Percentiles rank a stretch among this genome's conserved stretches.
Evolutionary conservation across 1,140 invertebrate genomes (phyloP).

Genomic region (Aradophagus sp.): DNA sequence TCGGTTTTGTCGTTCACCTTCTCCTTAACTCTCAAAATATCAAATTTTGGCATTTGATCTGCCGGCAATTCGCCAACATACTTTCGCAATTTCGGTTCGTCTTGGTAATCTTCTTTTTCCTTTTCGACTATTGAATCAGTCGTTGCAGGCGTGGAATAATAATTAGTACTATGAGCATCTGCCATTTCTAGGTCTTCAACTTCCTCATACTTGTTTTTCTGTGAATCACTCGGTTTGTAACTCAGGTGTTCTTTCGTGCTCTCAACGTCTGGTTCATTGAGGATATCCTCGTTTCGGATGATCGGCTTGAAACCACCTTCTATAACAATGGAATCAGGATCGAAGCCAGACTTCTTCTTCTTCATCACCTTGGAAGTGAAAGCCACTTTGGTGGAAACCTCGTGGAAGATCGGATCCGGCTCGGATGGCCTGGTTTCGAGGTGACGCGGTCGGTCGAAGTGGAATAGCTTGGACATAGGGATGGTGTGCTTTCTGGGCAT

Average conservation of each 20-base stretch:
- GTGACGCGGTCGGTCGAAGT: constrained; percentile 59
- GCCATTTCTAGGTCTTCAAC: no score
- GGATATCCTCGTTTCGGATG: constrained; percentile 77
- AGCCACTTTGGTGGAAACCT: constrained; percentile 13
- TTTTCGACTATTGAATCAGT: no score
- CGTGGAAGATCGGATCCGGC: constrained; percentile 22
- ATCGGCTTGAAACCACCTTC: constrained; percentile 90
- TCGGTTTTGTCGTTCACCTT: constrained; percentile 1
- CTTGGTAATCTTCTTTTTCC: no score
- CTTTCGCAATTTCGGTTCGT: no score
- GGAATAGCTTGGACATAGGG: constrained; percentile 54
- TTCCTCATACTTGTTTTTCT: no score
- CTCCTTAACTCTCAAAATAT: no score
- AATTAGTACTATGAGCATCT: no score
- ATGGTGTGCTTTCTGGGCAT: constrained; percentile 41
- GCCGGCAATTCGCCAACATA: constrained; percentile 83
- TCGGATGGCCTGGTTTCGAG: constrained; percentile 59
- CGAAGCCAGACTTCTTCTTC: constrained; percentile 82
- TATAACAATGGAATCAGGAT: constrained; percentile 85
- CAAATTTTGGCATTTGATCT: constrained; percentile 68
- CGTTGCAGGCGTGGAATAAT: no score
- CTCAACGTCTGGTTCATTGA: constrained; percentile 54
- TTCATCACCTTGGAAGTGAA: constrained; percentile 63
- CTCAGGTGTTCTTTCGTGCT: no score
- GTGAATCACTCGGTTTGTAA: no score